Conservation (phyloP, 2,888 invertebrate genomes). For the Trypoxylon attenuatum region DNA sequence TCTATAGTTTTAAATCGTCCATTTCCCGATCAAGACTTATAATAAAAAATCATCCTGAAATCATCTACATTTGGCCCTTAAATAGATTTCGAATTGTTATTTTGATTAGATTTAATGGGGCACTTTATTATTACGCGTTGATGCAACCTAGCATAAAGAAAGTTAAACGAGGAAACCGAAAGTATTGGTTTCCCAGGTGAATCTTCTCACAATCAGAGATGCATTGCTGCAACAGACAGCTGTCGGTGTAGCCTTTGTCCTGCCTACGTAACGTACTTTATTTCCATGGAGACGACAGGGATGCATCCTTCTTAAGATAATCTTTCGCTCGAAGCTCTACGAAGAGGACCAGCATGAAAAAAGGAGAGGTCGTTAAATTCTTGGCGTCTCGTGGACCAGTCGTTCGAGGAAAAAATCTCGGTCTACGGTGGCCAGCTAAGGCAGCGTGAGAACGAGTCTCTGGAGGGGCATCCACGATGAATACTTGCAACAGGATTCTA, state of each 20-base stretch:
- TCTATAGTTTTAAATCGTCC: too few species aligned
- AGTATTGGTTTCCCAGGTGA: neutral
- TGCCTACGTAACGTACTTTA: neutral
- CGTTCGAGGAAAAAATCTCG: conserved; percentile 45
- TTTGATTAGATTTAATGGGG: too few species aligned
- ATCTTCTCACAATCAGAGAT: neutral
- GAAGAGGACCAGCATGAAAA: conserved; percentile 36
- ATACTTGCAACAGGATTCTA: conserved; percentile 60
- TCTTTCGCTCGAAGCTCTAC: conserved; percentile 14
- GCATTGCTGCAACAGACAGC: conserved; percentile 4
- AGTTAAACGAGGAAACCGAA: too few species aligned
- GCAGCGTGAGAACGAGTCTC: conserved; percentile 66
- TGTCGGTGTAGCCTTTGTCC: conserved; percentile 4
- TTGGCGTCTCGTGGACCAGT: conserved; percentile 42
- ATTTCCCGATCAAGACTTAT: too few species aligned
- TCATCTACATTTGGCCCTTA: too few species aligned
- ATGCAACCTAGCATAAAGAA: too few species aligned
- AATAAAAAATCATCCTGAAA: too few species aligned
- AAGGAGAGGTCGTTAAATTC: conserved; percentile 53
- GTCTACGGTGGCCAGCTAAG: conserved; percentile 14
- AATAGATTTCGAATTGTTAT: too few species aligned
- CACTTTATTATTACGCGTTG: too few species aligned
- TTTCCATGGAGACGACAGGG: conserved; percentile 20
- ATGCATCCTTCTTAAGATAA: conserved; percentile 12
- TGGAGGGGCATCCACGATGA: conserved; percentile 62